Base-by-base conservation (phyloP, 2,888 invertebrate genomes). In the Tiphia femorata region DNA sequence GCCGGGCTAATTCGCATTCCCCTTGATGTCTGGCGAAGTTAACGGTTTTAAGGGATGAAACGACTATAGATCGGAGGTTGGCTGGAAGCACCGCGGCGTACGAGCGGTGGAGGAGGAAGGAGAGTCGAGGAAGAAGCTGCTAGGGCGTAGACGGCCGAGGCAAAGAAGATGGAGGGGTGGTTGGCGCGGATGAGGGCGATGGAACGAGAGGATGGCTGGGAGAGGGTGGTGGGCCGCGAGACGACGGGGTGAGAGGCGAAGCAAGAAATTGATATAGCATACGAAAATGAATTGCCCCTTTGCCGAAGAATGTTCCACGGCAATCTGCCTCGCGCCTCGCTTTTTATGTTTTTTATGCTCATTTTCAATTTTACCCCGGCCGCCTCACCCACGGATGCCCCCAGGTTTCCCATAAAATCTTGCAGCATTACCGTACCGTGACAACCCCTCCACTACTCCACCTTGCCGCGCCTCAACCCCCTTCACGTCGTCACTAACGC, bases 191-290 rank as follows among this genome's bases (percentile, higher is more conserved):
- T 14, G 66, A 54, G 58, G 56, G 53, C 47, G 38, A 7, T 58
- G 50, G 59, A 62, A 60, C 54, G 61, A 56, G 58, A 64, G 53
- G 60, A 64, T 19, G 58, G 43, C 41, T 62, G 35, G 54, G 46
- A 46, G 42, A 55, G 56, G 58, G 61, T 43, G 61, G 53, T 46
- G 46, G 56, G 58, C 43, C 50, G 40, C 43, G 52, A 53, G 63
- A 52, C 62, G 67, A 56, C 58, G 72, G 64, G 64, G 57, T 64
- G 65, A 74, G 73, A 78, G 77, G 64, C 72, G 77, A 83, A 79
- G 80, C 82, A 83, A 83, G 82, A 82, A 83, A 83, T 82, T 83
- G 82, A 83, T 83, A 83, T 81, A 78, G 83, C 81, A 79, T 79
- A 82, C 75, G 81, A 83, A 82, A 83, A 83, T 83, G 82, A 83